Base-by-base conservation (phyloP, 2,113 vertebrate species). In the Brachyistius frenatus region DNA sequence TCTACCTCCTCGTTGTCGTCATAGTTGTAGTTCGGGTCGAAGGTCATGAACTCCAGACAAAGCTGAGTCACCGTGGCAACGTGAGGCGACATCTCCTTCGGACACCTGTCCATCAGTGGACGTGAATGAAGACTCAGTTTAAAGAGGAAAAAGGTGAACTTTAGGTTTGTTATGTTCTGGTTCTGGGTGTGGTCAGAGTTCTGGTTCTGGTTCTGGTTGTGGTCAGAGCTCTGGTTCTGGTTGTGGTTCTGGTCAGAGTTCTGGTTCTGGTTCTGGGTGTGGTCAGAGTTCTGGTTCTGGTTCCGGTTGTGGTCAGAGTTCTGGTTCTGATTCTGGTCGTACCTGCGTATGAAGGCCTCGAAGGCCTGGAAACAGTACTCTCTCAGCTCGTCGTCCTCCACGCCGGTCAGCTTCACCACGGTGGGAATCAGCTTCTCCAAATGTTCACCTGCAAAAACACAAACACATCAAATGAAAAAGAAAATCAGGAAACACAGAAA, bases 301-400 rank as follows among this genome's bases (percentile, higher is more conserved):
- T 23, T 23, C 23, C 1, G 23, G 23, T 23, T 23, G 1, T 23
- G 1, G 23, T 23, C 23, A 23, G 23, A 23, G 23, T 23, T 2
- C 39, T 41, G 41, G 10, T 44, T 13, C 2, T 44, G 41, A 1
- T 23, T 23, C 23, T 23, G 23, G 44, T 2, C 7, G 15, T 23
- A 52, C 97, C 96, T 97, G 88, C 95, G 94, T 76, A 98, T 93
- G 32, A 99, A 98, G 36, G 97, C 97, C 87, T 99, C 97, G 0
- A 97, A 96, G 36, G 97, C 97, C 86, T 99, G 97, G 72, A 99
- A 96, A 89, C 97, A 98, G 74, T 96, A 96, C 73, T 99, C 97
- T 2, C 96, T 94, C 54, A 99, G 93, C 86, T 99, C 97, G 0
- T 99, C 97, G 2, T 99, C 97, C 55, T 98, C 97, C 81, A 97